These are phyloP conservation scores for Sus cebifrons DNA, from an alignment of 2,797 vertebrate species.

Conservation along the genomic window DNA sequence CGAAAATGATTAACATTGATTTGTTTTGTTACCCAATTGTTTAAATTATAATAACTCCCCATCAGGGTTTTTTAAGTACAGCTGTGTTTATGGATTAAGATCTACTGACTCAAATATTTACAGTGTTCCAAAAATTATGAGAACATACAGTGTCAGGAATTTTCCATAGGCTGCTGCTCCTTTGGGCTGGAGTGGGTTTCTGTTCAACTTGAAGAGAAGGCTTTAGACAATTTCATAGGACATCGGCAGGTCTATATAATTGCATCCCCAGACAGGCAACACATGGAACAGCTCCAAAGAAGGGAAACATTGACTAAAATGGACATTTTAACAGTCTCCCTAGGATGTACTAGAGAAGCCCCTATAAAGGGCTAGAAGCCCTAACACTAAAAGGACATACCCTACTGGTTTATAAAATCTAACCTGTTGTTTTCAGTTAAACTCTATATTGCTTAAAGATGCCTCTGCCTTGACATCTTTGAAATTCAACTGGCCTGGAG, in stretches of 20 bases:
- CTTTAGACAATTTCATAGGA: slow-evolving; percentile 67
- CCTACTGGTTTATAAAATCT: not conserved
- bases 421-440: not conserved
- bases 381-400: not conserved
- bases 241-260: not conserved
- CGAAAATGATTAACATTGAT: slow-evolving; percentile 89
- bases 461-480: slow-evolving; percentile 15
- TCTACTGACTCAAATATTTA: slow-evolving; percentile 93
- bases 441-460: not conserved
- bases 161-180: slow-evolving; percentile 90
- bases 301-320: not conserved
- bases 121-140: slow-evolving; percentile 90
- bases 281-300: slow-evolving; percentile 36
- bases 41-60: slow-evolving; percentile 92
- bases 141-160: slow-evolving; percentile 90
- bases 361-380: not conserved
- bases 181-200: slow-evolving; percentile 77
- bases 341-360: not conserved
- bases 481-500: not conserved
- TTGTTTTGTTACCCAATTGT: slow-evolving; percentile 92
- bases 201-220: slow-evolving; percentile 78
- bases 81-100: slow-evolving; percentile 94
- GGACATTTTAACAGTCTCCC: not conserved
- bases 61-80: slow-evolving; percentile 91
- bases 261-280: slow-evolving; percentile 28